Evolutionary conservation across 2,113 vertebrate genomes (phyloP), one percentile per base, ranked within the genome.

Genomic region (Brachyhypopomus gauderio): DNA sequence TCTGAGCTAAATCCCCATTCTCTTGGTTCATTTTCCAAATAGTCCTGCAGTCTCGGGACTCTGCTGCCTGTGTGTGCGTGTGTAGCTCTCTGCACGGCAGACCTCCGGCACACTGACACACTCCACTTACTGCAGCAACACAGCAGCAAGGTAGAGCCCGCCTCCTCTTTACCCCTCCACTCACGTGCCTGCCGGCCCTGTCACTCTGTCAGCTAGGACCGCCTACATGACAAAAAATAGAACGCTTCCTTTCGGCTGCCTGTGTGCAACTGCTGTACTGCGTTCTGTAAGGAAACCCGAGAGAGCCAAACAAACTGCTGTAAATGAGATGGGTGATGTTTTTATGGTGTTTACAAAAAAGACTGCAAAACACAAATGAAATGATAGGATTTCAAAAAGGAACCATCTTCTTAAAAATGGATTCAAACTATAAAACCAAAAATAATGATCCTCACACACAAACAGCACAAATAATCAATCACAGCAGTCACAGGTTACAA

Each of bases 31-130:
- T 92, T 84, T 82, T 88, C 73, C 75, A 77, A 27, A 30, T 62
- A 77, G 22, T 70, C 74, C 74, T 9, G 78, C 5, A 41, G 41
- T 74, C 72, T 73, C 30, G 59, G 6, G 75, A 69, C 75, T 75
- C 12, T 69, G 52, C 58, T 45, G 5, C 19, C 17, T 72, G 12
- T 63, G 14, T 76, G 38, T 74, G 63, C 79, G 69, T 75, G n/a
- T 72, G 41, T 78, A 59, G 38, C 20, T 72, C 67, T 63, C 74
- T 55, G 66, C 38, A 75, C 80, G 77, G 82, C 87, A 86, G 85
- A 45, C 79, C 84, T 77, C 78, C 38, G 52, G 72, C 81, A 86
- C 83, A 88, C 85, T 88, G 88, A 86, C 71, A 89, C 70, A 79
- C 64, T 81, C 75, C 80, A 69, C 83, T 87, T 83, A 81, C 87